Evolutionary conservation across 2,888 invertebrate genomes (phyloP).

Genomic region (Parnassius apollo): DNA sequence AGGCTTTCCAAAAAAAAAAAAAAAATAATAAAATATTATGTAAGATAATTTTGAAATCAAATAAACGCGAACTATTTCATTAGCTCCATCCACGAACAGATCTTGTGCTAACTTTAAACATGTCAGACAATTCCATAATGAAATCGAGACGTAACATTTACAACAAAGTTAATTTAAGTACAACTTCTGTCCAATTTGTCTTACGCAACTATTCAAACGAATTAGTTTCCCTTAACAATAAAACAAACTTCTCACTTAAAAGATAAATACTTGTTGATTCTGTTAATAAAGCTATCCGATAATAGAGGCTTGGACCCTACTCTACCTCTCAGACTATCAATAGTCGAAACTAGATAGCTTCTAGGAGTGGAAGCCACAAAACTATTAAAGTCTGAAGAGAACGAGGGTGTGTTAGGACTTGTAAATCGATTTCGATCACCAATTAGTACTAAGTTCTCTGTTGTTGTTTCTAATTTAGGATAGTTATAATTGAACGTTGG

Average conservation of each 20-base stretch:
- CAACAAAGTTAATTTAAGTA: not conserved
- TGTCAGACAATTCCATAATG: too few relatives aligned
- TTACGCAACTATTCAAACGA: not conserved
- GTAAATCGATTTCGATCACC: slow-evolving; percentile 30
- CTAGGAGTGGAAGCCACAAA: slow-evolving; percentile 31
- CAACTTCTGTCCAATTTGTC: not conserved
- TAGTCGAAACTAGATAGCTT: slow-evolving; percentile 56
- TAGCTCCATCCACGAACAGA: too few relatives aligned
- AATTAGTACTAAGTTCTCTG: slow-evolving; percentile 31
- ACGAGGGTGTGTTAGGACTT: slow-evolving; percentile 15
- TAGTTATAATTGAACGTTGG: slow-evolving; percentile 40
- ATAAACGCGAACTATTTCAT: too few relatives aligned
- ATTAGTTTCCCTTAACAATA: slow-evolving; percentile 3
- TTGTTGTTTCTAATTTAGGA: slow-evolving; percentile 7
- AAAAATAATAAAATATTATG: too few relatives aligned
- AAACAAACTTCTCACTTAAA: slow-evolving; percentile 38
- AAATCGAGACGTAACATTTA: too few relatives aligned
- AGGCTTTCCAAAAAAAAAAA: too few relatives aligned
- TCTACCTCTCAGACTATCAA: slow-evolving; percentile 57
- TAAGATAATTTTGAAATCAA: too few relatives aligned
- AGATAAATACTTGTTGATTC: slow-evolving; percentile 67
- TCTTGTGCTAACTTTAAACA: too few relatives aligned
- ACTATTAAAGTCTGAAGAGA: slow-evolving; percentile 14
- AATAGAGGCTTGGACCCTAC: slow-evolving; percentile 56
- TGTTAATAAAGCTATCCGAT: slow-evolving; percentile 58